Percentiles rank a stretch among this genome's conserved stretches.
These are phyloP conservation scores for Philotrypesis tridentata DNA, from an alignment of 1,140 invertebrate genomes.

Conservation along the genomic window DNA sequence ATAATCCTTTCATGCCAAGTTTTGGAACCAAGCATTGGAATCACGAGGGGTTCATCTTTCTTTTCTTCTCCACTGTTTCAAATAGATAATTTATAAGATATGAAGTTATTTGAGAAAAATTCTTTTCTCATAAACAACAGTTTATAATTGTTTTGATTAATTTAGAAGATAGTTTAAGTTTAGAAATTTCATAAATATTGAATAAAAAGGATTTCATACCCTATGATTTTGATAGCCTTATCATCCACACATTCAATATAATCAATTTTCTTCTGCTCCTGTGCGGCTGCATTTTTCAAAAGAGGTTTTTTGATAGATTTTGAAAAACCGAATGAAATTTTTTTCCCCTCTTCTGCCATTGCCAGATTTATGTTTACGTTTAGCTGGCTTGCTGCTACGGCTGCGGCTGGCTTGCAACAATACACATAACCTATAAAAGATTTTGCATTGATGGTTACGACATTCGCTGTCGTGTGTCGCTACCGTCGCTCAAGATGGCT, in stretches of 20 bases:
- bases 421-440: no score
- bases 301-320: constrained; percentile 81
- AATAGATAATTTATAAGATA: constrained; percentile 50
- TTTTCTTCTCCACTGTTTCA: constrained; percentile 73
- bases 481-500: no score
- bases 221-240: constrained; percentile 81
- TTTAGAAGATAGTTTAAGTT: no score
- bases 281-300: constrained; percentile 67
- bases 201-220: constrained; percentile 71
- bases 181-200: neutral
- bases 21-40: constrained; percentile 75
- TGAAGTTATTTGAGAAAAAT: neutral
- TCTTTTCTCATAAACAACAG: no score
- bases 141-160: neutral
- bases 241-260: constrained; percentile 85
- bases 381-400: neutral
- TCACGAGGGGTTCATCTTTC: constrained; percentile 76
- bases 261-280: constrained; percentile 75
- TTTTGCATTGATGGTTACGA: no score
- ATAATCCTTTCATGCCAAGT: constrained; percentile 69
- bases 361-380: constrained; percentile 12
- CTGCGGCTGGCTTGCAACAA: no score
- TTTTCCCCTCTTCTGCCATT: constrained; percentile 77
- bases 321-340: constrained; percentile 85
- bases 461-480: no score